Percentiles rank a stretch among this genome's conserved stretches.
Evolutionary conservation across 2,888 invertebrate species (phyloP).

Genomic region (Neoascia interrupta): DNA sequence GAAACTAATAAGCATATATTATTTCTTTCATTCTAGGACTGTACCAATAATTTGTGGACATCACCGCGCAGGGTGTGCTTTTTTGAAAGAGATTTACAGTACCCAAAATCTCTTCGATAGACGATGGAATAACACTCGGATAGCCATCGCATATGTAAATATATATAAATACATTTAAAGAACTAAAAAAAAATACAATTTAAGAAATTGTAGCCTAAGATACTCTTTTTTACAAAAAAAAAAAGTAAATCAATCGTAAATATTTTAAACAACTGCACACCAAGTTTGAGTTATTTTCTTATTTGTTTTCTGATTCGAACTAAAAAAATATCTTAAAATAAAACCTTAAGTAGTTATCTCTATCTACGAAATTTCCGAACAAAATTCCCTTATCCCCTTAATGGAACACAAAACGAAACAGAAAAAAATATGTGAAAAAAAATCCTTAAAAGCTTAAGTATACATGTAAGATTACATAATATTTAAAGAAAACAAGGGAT

Average conservation of each 20-base stretch:
- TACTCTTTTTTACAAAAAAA: conserved; percentile 69
- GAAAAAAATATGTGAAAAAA: conserved; percentile 36
- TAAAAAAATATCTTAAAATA: conserved; percentile 2
- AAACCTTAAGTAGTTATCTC: conserved; percentile 28
- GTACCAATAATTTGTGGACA: conserved; percentile 79
- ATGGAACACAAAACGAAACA: conserved; percentile 42
- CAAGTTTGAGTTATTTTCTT: conserved; percentile 22
- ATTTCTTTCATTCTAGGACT: conserved; percentile 74
- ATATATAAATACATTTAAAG: conserved; percentile 73
- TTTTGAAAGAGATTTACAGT: conserved; percentile 77
- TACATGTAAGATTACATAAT: conserved; percentile 60
- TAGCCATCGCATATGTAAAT: conserved; percentile 77
- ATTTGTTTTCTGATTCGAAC: conserved; percentile 27
- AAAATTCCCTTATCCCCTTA: conserved; percentile 47
- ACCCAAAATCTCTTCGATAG: conserved; percentile 79
- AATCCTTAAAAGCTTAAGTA: conserved; percentile 57
- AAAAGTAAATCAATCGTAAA: conserved; percentile 53
- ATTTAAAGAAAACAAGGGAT: conserved; percentile 73
- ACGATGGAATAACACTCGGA: conserved; percentile 77
- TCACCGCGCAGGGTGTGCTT: conserved; percentile 80
- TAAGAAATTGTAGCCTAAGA: conserved; percentile 71
- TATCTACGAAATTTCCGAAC: conserved; percentile 42
- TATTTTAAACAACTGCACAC: conserved; percentile 29
- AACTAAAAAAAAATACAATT: conserved; percentile 68
- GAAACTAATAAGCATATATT: not conserved